Evolutionary conservation across 2,797 vertebrate genomes (phyloP), one percentile per base, ranked within the genome.

Genomic region (Synaphobranchus kaupii): DNA sequence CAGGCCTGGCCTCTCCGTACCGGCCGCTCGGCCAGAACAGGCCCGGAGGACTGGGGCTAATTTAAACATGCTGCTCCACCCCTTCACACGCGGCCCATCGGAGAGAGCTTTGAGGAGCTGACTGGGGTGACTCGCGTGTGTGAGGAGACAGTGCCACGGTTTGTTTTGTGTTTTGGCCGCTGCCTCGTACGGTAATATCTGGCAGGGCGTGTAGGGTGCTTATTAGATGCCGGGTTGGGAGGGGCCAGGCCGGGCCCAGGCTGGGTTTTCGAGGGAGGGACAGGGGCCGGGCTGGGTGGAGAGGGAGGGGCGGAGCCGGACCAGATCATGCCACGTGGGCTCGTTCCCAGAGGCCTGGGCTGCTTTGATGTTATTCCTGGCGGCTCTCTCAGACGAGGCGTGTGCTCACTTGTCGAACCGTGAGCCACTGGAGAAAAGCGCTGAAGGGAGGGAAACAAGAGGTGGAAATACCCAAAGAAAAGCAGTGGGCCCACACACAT

Each of bases 351-450:
- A 52, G 89, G 90, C 91, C 92, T 89, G 92, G 92, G 88, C 88
- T 71, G 88, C 90, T 90, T 90, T 92, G 88, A 91, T 94, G 93
- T 93, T 95, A 93, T 94, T 93, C 92, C 93, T 93, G 93, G 93
- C 92, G 44, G 91, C 88, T 54, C 86, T 88, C 56, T 88, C 89
- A 94, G 91, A 94, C 94, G 91, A 93, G 91, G 91, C 93, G 88
- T 93, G 93, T 92, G 87, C 88, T 63, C 89, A 88, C 94, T 93
- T 91, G 92, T 90, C 63, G 81, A 90, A 87, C 20, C 66, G 20
- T 60, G 52, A 76, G 86, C 66, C 52, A 76, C 84, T 63, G 83
- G 60, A 68, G 13, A 73, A 73, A 48, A 86, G 88, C 87, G 86
- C 68, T 31, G 48, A 48, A 52, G 60, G 90, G 84, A 89, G 89